Evolutionary conservation across 2,113 vertebrate species (phyloP), one percentile per base, ranked within the genome.

Genomic region (Romanogobio albipinnatus): DNA sequence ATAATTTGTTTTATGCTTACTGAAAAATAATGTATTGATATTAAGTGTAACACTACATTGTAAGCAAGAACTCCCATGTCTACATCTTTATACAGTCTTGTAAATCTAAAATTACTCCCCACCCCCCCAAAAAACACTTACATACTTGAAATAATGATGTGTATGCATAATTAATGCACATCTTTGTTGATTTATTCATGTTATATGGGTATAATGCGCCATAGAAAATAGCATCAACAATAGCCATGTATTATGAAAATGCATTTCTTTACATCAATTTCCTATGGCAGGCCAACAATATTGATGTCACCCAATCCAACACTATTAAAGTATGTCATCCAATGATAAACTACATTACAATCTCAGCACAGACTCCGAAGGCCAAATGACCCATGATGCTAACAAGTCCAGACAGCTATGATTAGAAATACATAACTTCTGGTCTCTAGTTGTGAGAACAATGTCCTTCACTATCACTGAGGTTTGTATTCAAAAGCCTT

Each of bases 351-450:
- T 82, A 45, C 39, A 84, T 84, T 85, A 82, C 33, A 15, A 61
- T 86, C 26, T 82, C 53, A 79, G 56, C 87, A 79, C 36, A 76
- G 51, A 33, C 61, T 47, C 64, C 49, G 4, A 68, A 9, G 47
- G 83, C 13, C 22, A 51, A 75, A 51, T 29, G 29, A 53, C 19
- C 29, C 59, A 66, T 26, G 22, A 75, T 33, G 26, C 11, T 56
- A 62, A 33, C 45, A 66, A 79, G 64, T 19, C 62, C 70, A 43
- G 81, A 19, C 73, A 77, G 19, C 19, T 49, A 70, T 22, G 59
- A 39, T 86, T 4, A 68, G 71, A 83, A 71, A 39, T 87, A 58
- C 59, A 77, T 84, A 26, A 78, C 74, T 29, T 85, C 68, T 64
- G 53, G 53, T 19, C 79, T 58, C 58, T 11, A 74, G 58, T 73